phyloP scores from a whole-genome alignment of 53 echinoderm and acorn worm species.

The Paracentrotus lividus region DNA sequence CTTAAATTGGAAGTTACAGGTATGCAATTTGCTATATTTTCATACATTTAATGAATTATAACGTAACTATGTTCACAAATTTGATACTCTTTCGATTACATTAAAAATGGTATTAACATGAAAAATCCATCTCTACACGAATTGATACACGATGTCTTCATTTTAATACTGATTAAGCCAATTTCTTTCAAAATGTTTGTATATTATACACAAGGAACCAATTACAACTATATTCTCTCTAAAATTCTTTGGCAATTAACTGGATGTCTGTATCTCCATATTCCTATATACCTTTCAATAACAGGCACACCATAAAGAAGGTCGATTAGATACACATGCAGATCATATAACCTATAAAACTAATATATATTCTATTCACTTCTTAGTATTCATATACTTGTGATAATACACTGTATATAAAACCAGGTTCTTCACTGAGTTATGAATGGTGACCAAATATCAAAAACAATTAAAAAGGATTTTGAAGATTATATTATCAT shows the following conservation, averaged over 20 bases:
- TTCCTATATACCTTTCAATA: neutral
- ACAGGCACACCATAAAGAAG: neutral
- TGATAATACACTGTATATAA: neutral
- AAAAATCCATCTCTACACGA: conserved; percentile 11
- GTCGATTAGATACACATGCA: neutral
- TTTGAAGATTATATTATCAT: too few relatives aligned
- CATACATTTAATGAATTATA: conserved; percentile 44
- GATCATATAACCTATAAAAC: neutral
- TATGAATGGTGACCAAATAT: neutral
- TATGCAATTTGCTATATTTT: neutral
- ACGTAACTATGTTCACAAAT: conserved; percentile 18
- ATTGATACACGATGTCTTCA: conserved; percentile 19
- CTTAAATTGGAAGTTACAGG: neutral
- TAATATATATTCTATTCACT: neutral
- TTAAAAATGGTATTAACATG: conserved; percentile 19
- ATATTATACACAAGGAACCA: neutral
- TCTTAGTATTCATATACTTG: neutral
- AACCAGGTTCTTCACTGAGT: neutral
- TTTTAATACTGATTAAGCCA: conserved; percentile 45
- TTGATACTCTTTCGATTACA: conserved; percentile 37
- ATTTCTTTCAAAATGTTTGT: neutral
- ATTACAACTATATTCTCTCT: conserved; percentile 5
- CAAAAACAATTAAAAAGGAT: too few relatives aligned
- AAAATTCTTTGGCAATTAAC: conserved; percentile 26
- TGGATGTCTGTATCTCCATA: neutral